Percentiles rank a stretch among this genome's conserved stretches.
Conservation (phyloP, 2,888 invertebrate species). For the Sabellastarte sp. region DNA sequence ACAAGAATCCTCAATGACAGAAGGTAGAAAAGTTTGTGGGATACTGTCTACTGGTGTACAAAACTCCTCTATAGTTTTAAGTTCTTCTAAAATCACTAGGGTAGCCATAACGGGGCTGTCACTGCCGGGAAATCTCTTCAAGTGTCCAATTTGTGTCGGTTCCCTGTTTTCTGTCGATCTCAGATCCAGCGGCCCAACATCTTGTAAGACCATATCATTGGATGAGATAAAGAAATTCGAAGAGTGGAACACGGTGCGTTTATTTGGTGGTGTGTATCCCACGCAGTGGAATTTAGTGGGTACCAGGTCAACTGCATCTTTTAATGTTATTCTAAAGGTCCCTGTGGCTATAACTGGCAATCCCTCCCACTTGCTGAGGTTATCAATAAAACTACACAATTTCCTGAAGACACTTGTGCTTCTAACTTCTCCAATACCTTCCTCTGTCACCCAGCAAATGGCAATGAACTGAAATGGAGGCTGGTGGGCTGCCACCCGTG, state of each 20-base stretch:
- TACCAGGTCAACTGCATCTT: slow-evolving; percentile 18
- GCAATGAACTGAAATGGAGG: slow-evolving; percentile 21
- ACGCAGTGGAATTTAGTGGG: slow-evolving; percentile 17
- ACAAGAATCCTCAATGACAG: no score
- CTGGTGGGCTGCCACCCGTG: not conserved
- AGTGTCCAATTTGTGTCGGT: no score
- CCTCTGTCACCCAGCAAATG: slow-evolving; percentile 32
- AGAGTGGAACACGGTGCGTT: slow-evolving; percentile 13
- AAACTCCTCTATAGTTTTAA: no score
- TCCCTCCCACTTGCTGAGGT: slow-evolving; percentile 27
- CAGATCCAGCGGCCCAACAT: slow-evolving; percentile 26
- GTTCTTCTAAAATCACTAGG: no score
- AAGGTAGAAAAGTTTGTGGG: no score
- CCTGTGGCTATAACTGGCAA: slow-evolving; percentile 29
- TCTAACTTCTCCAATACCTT: slow-evolving; percentile 17
- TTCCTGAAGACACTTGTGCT: slow-evolving; percentile 19
- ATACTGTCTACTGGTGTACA: no score
- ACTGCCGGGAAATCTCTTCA: no score
- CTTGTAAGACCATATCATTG: slow-evolving; percentile 17
- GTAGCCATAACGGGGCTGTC: no score
- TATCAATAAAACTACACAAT: slow-evolving; percentile 20
- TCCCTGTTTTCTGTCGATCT: no score
- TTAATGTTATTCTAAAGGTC: slow-evolving; percentile 24
- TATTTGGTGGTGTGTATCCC: slow-evolving; percentile 22
- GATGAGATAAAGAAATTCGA: slow-evolving; percentile 24